Evolutionary conservation across 2,113 vertebrate genomes (phyloP).

Genomic region (Sinosuthora webbiana): DNA sequence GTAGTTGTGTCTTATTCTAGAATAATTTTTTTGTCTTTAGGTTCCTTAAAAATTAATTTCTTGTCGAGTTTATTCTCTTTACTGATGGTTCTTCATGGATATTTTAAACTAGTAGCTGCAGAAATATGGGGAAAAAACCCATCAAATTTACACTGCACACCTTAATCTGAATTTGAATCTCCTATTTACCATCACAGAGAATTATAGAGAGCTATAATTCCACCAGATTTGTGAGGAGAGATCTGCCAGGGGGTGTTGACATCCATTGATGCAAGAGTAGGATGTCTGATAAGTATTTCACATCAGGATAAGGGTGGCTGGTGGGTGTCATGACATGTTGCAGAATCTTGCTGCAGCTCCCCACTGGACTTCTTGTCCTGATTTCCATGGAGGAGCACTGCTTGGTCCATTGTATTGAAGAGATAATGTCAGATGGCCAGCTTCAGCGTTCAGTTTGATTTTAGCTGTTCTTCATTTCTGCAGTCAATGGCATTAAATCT

Average conservation of each 20-base stretch:
- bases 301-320: background rate
- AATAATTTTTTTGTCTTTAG: background rate
- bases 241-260: background rate
- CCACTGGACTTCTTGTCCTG: background rate
- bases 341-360: background rate
- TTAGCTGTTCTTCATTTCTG: background rate
- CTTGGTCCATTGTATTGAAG: background rate
- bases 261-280: background rate
- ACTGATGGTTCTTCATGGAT: background rate
- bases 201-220: background rate
- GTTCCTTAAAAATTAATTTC: background rate
- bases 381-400: background rate
- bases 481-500: background rate
- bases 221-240: background rate
- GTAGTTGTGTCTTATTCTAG: background rate
- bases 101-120: background rate
- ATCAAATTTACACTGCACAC: background rate
- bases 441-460: background rate
- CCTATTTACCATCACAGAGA: background rate
- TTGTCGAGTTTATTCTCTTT: background rate
- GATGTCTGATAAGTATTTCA: background rate
- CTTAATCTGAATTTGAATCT: background rate
- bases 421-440: background rate
- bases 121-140: background rate
- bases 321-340: background rate